Evolutionary conservation across 2,113 vertebrate species (phyloP).

Genomic region (Coturnix japonica): DNA sequence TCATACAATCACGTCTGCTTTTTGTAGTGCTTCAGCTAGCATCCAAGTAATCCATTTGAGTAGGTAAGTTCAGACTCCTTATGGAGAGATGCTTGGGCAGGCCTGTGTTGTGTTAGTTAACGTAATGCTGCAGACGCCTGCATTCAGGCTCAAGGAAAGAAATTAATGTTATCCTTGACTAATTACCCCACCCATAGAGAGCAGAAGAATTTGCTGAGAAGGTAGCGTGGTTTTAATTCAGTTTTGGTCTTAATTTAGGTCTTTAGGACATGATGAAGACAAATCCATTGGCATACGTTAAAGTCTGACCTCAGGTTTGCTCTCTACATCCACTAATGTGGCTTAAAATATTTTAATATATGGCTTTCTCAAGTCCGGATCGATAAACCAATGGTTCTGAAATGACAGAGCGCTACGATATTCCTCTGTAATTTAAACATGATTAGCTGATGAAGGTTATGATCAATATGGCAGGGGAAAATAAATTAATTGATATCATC

Average conservation of each 20-base stretch:
- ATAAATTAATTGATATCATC: slow-evolving; percentile 83
- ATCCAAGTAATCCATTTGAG: fast-evolving
- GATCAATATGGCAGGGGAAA: slow-evolving; percentile 78
- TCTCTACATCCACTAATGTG: slow-evolving; percentile 42
- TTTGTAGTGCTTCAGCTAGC: background rate
- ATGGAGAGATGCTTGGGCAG: background rate
- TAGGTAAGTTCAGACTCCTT: background rate
- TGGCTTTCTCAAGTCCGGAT: slow-evolving; percentile 64
- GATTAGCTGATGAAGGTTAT: slow-evolving; percentile 83
- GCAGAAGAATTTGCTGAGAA: background rate
- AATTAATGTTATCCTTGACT: background rate
- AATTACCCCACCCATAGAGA: background rate
- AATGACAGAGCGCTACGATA: slow-evolving; percentile 78
- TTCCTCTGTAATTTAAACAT: slow-evolving; percentile 80
- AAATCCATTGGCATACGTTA: background rate
- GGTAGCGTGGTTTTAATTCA: background rate
- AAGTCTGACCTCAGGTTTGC: slow-evolving; percentile 59
- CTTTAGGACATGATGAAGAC: background rate
- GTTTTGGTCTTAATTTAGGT: slow-evolving; percentile 41
- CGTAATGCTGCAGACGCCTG: background rate
- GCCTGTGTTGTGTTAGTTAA: fast-evolving
- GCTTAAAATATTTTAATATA: slow-evolving; percentile 68
- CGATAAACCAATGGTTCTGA: slow-evolving; percentile 76
- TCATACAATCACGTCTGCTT: background rate
- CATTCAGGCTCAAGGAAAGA: fast-evolving